Base-by-base conservation (phyloP, 2,888 invertebrate genomes). In the Gymnocheta viridis region DNA sequence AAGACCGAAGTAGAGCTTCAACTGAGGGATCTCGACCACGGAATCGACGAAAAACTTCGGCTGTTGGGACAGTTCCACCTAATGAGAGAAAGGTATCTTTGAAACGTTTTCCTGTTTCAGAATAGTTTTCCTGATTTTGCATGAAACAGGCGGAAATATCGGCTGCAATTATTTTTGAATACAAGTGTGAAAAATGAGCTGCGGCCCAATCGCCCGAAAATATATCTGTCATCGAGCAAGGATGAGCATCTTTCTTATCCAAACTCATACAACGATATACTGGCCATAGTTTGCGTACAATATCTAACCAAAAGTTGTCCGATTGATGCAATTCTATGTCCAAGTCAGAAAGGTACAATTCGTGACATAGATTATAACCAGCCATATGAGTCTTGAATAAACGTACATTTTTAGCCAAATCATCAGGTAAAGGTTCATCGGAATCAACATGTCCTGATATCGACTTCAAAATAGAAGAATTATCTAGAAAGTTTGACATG, bases 1-100 rank as follows among this genome's bases (percentile, higher is more conserved):
- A 86, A 0, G 91, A 90, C 77, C 90, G 94, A 0, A 98, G 91
- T 47, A 98, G 92, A 0, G 97, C 96, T 89, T 96, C 95, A 0
- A 96, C 95, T 1, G 96, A 96, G 0, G 98, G 98, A 92, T 99
- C 98, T 66, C 98, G 94, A 0, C 98, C 98, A 85, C 97, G 94
- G 92, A 98, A 99, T 89, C 96, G 94, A 78, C 98, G 93, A 92
- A 99, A 99, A 6, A 97, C 94, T 92, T 98, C 96, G 84, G 94
- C 94, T 0, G 97, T 95, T 86, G 96, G 95, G 86, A 95, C 94
- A 83, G 96, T 95, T 4, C 98, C 98, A 7, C 98, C 98, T 3
- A 95, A 93, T 0, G 96, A 94, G 84, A 99, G 93, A 92, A 96
- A 97, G 2, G 97, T 97, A 78, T 96, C 95, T 86, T 96, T 94